These are phyloP conservation scores for Eristalis arbustorum DNA, from an alignment of 2,888 invertebrate genomes.

Conservation along the genomic window DNA sequence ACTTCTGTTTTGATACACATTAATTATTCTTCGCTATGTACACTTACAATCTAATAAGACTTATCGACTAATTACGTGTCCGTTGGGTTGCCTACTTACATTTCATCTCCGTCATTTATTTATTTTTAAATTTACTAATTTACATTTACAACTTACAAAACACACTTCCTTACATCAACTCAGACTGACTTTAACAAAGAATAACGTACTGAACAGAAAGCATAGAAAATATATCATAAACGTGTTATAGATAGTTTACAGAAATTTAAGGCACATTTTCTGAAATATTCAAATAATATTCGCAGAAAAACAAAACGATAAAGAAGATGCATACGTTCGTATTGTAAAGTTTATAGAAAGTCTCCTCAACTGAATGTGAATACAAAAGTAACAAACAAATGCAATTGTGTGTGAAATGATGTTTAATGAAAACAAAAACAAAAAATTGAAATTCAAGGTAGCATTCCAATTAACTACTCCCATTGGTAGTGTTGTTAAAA, in stretches of 20 bases:
- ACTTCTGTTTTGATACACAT: not conserved
- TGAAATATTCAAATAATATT: constrained; percentile 69
- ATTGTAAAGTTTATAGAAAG: not conserved
- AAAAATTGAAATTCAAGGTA: constrained; percentile 1
- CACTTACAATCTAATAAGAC: constrained; percentile 42
- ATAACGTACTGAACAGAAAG: not conserved
- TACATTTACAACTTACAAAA: constrained; percentile 55
- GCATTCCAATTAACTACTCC: constrained; percentile 22
- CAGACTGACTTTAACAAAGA: constrained; percentile 10
- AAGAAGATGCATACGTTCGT: not conserved
- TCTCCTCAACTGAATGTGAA: not conserved
- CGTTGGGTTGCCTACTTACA: constrained; percentile 69
- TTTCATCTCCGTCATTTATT: constrained; percentile 32
- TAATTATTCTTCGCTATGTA: constrained; percentile 37
- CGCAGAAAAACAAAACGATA: constrained; percentile 59
- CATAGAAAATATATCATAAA: constrained; percentile 2
- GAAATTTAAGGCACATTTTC: constrained; percentile 71
- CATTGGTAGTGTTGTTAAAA: constrained; percentile 58
- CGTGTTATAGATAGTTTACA: constrained; percentile 53
- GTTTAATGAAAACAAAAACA: not conserved
- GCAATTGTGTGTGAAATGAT: not conserved
- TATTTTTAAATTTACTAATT: constrained; percentile 48
- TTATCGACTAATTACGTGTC: constrained; percentile 65
- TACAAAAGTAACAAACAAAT: constrained; percentile 9
- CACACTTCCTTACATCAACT: constrained; percentile 5